A percentile compares a stretch with the other conserved stretches of the same genome.
Evolutionary conservation across 1,140 invertebrate genomes (phyloP).

Genomic region (Drosophila burlai): DNA sequence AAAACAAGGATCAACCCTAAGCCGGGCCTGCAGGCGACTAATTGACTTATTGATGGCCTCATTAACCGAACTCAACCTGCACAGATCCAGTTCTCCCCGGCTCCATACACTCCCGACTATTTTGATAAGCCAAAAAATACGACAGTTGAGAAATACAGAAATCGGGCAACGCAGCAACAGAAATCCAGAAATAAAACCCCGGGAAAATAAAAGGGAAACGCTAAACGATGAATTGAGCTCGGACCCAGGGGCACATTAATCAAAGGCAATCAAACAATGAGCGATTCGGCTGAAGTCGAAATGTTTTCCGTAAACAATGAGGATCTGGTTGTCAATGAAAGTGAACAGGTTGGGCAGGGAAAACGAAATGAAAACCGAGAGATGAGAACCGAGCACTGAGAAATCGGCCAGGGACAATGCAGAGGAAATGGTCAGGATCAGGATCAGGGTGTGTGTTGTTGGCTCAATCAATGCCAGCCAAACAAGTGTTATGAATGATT

Average conservation of each 20-base stretch:
- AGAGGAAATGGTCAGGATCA: constrained; percentile 77
- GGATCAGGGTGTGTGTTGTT: constrained; percentile 70
- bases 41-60: constrained; percentile 79
- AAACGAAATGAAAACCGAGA: constrained; percentile 1
- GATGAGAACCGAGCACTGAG: constrained; percentile 3
- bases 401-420: constrained; percentile 55
- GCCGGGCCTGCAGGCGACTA: constrained; percentile 57
- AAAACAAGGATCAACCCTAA: constrained; percentile 44
- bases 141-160: not conserved
- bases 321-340: constrained; percentile 64
- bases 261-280: constrained; percentile 66
- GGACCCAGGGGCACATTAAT: constrained; percentile 67
- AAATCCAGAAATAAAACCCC: constrained; percentile 18
- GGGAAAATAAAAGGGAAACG: constrained; percentile 38
- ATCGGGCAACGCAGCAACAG: not conserved
- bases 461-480: constrained; percentile 77
- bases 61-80: constrained; percentile 64
- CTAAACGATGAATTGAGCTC: constrained; percentile 34
- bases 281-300: constrained; percentile 65
- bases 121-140: constrained; percentile 4
- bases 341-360: constrained; percentile 60
- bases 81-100: constrained; percentile 22
- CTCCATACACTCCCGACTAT: not conserved
- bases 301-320: constrained; percentile 76
- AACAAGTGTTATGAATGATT: constrained; percentile 82